A percentile compares a stretch with the other conserved stretches of the same genome.
phyloP scores from a whole-genome alignment of 2,797 vertebrate species.

The Acipenser transmontanus region DNA sequence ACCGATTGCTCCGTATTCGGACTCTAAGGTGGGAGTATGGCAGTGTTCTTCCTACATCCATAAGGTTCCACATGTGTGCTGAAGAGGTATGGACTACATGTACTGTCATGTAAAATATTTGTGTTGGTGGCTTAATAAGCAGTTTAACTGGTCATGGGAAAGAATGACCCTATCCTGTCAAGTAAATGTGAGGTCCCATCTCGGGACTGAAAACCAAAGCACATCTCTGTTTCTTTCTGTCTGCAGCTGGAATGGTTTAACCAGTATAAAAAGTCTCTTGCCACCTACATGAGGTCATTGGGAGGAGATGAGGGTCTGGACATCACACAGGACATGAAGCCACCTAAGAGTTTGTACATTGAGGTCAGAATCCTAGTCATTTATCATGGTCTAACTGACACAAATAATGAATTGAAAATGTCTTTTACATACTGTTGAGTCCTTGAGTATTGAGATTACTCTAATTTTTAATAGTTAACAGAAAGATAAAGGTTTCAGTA shows the following conservation, averaged over 20 bases:
- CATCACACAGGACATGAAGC: slow-evolving; percentile 91
- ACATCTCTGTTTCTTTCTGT: too few species aligned
- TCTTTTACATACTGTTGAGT: neutral
- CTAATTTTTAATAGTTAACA: too few species aligned
- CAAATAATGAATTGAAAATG: neutral
- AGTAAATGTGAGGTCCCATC: too few species aligned
- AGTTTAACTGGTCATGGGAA: too few species aligned
- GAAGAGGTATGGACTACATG: slow-evolving; percentile 69
- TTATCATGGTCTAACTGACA: neutral
- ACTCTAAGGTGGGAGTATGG: slow-evolving; percentile 92
- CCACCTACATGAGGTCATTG: slow-evolving; percentile 86
- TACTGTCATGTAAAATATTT: too few species aligned
- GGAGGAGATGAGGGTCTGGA: slow-evolving; percentile 86
- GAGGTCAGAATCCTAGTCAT: slow-evolving; percentile 61
- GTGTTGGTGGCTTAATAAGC: too few species aligned
- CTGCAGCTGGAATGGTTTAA: slow-evolving; percentile 84
- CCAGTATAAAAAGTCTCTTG: slow-evolving; percentile 88
- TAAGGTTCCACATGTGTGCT: slow-evolving; percentile 87
- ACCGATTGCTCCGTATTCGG: slow-evolving; percentile 84
- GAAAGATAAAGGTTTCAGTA: too few species aligned
- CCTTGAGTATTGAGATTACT: neutral
- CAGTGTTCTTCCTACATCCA: slow-evolving; percentile 75
- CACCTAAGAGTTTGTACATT: slow-evolving; percentile 92
- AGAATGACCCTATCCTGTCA: too few species aligned
- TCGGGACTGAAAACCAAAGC: too few species aligned